A percentile compares a stretch with the other conserved stretches of the same genome.
Evolutionary conservation across 2,113 vertebrate genomes (phyloP).

Genomic region (Pangasianodon gigas): DNA sequence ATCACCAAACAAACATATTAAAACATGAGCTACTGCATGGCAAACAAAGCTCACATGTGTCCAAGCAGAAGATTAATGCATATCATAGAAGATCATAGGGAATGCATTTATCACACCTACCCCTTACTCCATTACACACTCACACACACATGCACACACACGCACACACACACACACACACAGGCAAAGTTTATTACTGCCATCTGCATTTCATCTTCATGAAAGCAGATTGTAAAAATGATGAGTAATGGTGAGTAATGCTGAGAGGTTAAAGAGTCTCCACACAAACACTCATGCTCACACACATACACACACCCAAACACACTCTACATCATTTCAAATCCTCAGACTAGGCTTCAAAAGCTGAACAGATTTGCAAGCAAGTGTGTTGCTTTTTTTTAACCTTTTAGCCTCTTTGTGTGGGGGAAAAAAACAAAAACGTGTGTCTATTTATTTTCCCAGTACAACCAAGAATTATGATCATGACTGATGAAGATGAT

Average conservation of each 20-base stretch:
- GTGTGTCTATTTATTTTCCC: not conserved
- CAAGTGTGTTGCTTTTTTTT: not conserved
- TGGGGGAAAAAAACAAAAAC: not conserved
- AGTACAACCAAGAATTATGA: not conserved
- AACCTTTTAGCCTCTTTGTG: not conserved
- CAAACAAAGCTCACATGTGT: slow-evolving; percentile 28
- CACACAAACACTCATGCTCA: not conserved
- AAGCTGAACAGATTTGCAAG: not conserved
- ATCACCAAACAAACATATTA: slow-evolving; percentile 37
- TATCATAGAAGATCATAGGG: slow-evolving; percentile 9
- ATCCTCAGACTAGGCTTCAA: not conserved
- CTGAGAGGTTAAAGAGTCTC: slow-evolving; percentile 6
- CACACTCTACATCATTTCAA: not conserved
- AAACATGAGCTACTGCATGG: slow-evolving; percentile 7
- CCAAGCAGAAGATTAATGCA: slow-evolving; percentile 30
- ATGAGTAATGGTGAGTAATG: slow-evolving; percentile 31
- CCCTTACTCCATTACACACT: slow-evolving; percentile 10
- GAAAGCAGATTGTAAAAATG: slow-evolving; percentile 21
- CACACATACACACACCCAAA: not conserved
- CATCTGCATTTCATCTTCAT: slow-evolving; percentile 31
- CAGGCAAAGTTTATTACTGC: not conserved
- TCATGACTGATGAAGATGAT: not conserved
- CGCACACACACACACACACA: slow-evolving; percentile 2
- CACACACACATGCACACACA: not conserved
- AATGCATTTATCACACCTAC: slow-evolving; percentile 18